Base-by-base conservation (phyloP, 2,113 vertebrate genomes). In the Clarias batrachus region DNA sequence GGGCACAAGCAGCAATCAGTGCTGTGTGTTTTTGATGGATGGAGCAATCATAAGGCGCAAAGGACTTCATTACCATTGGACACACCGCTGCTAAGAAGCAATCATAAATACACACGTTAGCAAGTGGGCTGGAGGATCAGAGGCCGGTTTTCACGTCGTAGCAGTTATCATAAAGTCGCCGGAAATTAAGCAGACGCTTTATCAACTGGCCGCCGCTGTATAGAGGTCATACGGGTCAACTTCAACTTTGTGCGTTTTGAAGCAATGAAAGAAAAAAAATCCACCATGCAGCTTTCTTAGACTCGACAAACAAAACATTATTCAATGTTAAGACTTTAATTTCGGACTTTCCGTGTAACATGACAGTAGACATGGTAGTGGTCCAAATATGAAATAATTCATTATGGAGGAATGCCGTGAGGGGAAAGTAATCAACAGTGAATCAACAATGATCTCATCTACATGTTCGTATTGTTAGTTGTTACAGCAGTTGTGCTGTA, bases 21-120 rank as follows among this genome's bases (percentile, higher is more conserved):
- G 85, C 54, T 73, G 48, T 81, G 68, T 89, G 84, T 85, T 88
- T 86, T 94, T 95, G 95, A 95, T 93, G 95, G 93, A 95, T 95
- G 93, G 93, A 91, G 92, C 93, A 95, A 95, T 95, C 94, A 94
- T 93, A 93, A 92, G 70, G 88, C 94, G 94, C 93, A 95, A 95
- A 95, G 91, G 92, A 93, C 93, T 94, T 95, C 93, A 95, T 95
- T 95, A 95, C 93, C 92, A 93, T 93, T 85, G 92, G 93, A 94
- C 92, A 92, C 91, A 89, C 92, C 88, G 91, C 90, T 91, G 92
- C 93, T 93, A 95, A 95, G 93, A 93, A 94, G 93, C 92, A 94
- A 93, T 94, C 94, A 94, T 91, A 89, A 92, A 93, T 90, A 91
- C 91, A 85, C 87, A 79, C 83, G 85, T 85, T 88, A 84, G 88